A percentile compares a stretch with the other conserved stretches of the same genome.
Conservation (phyloP, 2,113 vertebrate species). For the Aptenodytes forsteri region DNA sequence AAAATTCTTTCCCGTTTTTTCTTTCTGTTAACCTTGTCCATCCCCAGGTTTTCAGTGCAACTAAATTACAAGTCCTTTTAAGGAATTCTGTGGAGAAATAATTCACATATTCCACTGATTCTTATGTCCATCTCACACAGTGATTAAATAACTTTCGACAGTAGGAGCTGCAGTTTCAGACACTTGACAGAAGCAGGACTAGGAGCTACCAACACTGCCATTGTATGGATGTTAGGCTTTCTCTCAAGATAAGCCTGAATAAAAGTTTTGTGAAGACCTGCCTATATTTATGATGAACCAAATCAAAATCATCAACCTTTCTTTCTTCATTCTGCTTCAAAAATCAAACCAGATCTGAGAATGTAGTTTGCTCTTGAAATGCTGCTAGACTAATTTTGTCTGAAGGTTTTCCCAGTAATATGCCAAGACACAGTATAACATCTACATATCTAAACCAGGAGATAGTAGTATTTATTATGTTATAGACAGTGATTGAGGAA, state of each 20-base stretch:
- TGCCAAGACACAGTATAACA: not conserved
- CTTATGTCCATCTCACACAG: not conserved
- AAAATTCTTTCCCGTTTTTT: not conserved
- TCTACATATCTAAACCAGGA: not conserved
- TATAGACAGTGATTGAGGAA: not conserved
- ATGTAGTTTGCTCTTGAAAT: not conserved
- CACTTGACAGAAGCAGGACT: not conserved
- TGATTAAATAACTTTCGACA: not conserved
- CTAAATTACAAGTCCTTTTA: not conserved
- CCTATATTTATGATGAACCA: not conserved
- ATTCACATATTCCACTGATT: not conserved
- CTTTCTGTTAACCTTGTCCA: not conserved
- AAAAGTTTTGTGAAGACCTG: not conserved
- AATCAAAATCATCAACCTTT: not conserved
- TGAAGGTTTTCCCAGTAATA: not conserved
- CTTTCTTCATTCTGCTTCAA: not conserved
- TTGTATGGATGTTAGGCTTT: not conserved
- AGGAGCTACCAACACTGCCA: not conserved
- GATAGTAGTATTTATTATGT: not conserved
- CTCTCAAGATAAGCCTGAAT: not conserved
- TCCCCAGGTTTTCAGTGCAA: not conserved
- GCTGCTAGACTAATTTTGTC: not conserved
- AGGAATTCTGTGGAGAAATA: not conserved
- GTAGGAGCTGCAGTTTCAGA: not conserved
- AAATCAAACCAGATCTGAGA: not conserved